Evolutionary conservation across 1,140 invertebrate species (phyloP), one percentile per base, ranked within the genome.

Genomic region (Drosophila rhopaloa): DNA sequence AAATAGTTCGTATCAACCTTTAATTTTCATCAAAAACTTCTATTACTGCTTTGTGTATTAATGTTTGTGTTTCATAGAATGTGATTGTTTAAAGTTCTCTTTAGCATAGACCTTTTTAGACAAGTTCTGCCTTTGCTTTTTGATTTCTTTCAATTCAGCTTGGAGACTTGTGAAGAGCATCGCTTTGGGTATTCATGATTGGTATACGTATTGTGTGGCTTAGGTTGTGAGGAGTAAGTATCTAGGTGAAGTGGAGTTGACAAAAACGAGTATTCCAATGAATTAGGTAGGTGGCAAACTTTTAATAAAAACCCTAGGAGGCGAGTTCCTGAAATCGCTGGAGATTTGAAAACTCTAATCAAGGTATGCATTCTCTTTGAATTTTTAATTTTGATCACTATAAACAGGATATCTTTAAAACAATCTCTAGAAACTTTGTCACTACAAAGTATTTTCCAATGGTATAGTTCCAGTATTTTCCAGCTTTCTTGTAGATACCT

Each of bases 1-100:
- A 90, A 90, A 90, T 82, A 90, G 79, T 85, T 85, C 72, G 74
- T 84, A 80, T 88, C 84, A 90, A 90, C 72, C 81, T 77, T 81
- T 79, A 72, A 81, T 81, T 68, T 79, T 74, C 71, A 66, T 73
- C 62, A 71, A 85, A 79, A 65, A 61, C 54, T 66, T 58, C 47
- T 66, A 66, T 76, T 62, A 27, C 46, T 66, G 61, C 62, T 38
- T 29, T 35, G 44, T 70, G 50, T 61, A 8, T 51, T n/a, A 24
- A 19, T 32, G 67, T 43, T 47, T 56, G 41, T 10, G 11, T 43
- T 57, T 57, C 46, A 47, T 66, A 61, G 58, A 63, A 63, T 68
- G 65, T 68, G 65, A 68, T 73, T 70, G 44, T 47, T 68, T 72
- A 48, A 59, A 59, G 58, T 74, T 73, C 32, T 60, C n/a, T 10